Base-by-base conservation (phyloP, 2,797 vertebrate genomes). In the Liasis olivaceus region DNA sequence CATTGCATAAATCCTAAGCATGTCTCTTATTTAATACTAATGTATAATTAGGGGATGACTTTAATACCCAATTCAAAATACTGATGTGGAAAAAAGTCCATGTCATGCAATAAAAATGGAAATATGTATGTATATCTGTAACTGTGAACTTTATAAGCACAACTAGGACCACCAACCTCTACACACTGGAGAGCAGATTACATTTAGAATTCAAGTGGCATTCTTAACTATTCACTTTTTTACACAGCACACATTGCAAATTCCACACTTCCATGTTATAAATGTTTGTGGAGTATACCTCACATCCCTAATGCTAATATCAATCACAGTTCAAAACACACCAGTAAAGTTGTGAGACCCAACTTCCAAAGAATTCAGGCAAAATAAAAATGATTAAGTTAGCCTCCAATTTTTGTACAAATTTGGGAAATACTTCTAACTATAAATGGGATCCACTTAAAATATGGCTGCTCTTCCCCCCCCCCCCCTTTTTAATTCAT, bases 61-160 rank as follows among this genome's bases (percentile, higher is more conserved):
- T 92, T 92, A 87, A 72, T 54, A 86, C 51, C 7, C 22, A 89
- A 31, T 89, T 47, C 0, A 86, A 85, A 89, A 89, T 58, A 64
- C 12, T 9, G 24, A 47, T 87, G 85, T 90, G 26, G 47, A 51
- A 87, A 69, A 42, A 58, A 87, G 17, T 69, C 47, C 51, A 69
- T 36, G 51, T 28, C 7, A 3, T 87, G 31, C 28, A 42, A 51
- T 62, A 26, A 62, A 85, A 62, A 60, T 63, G 59, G 59, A 51
- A 42, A 60, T 2, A 64, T 85, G 6, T 15, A 17, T 85, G 26
- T 26, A n/a, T n/a, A 58, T 14, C 54, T 85, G 7, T 13, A 85
- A n/a, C 54, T 85, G 12, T 85, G 54, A 56, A 5, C 56, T 85
- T 5, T 85, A 28, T 85, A 58, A 58, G 36, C 42, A 81, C 3